These are phyloP conservation scores for Drosophila willistoni DNA, from an alignment of 1,140 invertebrate species.

Conservation along the genomic window DNA sequence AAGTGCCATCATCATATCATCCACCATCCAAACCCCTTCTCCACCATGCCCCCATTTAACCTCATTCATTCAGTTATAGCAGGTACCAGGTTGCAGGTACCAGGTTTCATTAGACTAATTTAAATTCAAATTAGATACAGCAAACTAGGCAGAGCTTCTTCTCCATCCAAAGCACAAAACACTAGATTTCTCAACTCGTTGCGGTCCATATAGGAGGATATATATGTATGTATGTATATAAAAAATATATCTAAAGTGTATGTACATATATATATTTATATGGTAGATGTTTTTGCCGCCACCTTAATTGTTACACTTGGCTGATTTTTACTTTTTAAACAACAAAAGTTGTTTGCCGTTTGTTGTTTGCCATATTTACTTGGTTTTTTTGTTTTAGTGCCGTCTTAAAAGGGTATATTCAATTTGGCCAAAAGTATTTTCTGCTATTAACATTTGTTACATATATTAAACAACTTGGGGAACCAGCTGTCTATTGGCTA, in stretches of 20 bases:
- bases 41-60: constrained; percentile 7
- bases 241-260: neutral
- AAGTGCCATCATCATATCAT: constrained; percentile 22
- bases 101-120: constrained; percentile 68
- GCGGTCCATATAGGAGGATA: constrained; percentile 59
- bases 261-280: constrained; percentile 1
- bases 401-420: constrained; percentile 5
- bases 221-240: neutral
- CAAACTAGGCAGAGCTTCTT: constrained; percentile 57
- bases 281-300: constrained; percentile 49
- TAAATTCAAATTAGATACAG: constrained; percentile 79
- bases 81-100: constrained; percentile 22
- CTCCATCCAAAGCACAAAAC: constrained; percentile 21
- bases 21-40: neutral
- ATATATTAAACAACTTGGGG: neutral
- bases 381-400: constrained; percentile 6
- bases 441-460: constrained; percentile 11
- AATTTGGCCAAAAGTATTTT: constrained; percentile 32
- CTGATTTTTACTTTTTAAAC: constrained; percentile 78
- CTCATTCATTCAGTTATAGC: constrained; percentile 37
- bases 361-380: constrained; percentile 65
- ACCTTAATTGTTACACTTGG: constrained; percentile 80
- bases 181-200: constrained; percentile 65
- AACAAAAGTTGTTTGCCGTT: constrained; percentile 74
- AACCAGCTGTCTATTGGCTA: neutral